These are phyloP conservation scores for Brachionus plicatilis DNA, from an alignment of 1,140 invertebrate genomes.

Conservation along the genomic window DNA sequence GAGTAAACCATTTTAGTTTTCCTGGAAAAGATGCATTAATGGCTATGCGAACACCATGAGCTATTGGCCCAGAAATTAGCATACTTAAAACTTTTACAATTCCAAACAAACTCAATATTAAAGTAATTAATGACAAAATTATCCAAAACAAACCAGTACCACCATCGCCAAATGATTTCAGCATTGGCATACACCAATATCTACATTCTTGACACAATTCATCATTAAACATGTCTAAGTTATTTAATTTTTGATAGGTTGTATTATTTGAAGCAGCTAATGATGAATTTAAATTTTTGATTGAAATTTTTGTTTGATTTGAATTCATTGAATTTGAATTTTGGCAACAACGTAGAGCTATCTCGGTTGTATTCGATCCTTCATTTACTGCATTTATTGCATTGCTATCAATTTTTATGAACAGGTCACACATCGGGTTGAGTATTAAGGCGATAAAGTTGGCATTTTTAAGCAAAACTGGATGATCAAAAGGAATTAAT, in stretches of 20 bases:
- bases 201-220: background rate
- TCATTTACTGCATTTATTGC: background rate
- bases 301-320: background rate
- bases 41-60: constrained; percentile 58
- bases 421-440: constrained; percentile 8
- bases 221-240: background rate
- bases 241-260: background rate
- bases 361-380: background rate
- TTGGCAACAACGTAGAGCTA: constrained; percentile 22
- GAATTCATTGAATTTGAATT: background rate
- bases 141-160: constrained; percentile 27
- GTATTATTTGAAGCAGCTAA: background rate
- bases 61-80: constrained; percentile 55
- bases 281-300: background rate
- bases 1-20: constrained; percentile 56
- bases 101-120: background rate
- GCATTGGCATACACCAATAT: constrained; percentile 33
- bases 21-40: constrained; percentile 60
- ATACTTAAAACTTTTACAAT: constrained; percentile 35
- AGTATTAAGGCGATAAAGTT: constrained; percentile 18
- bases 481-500: background rate
- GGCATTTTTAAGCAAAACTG: background rate
- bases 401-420: background rate
- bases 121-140: constrained; percentile 6
- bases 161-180: constrained; percentile 24